Conservation (phyloP, 1,140 invertebrate species). For the Leptinotarsa undecemlineata region DNA sequence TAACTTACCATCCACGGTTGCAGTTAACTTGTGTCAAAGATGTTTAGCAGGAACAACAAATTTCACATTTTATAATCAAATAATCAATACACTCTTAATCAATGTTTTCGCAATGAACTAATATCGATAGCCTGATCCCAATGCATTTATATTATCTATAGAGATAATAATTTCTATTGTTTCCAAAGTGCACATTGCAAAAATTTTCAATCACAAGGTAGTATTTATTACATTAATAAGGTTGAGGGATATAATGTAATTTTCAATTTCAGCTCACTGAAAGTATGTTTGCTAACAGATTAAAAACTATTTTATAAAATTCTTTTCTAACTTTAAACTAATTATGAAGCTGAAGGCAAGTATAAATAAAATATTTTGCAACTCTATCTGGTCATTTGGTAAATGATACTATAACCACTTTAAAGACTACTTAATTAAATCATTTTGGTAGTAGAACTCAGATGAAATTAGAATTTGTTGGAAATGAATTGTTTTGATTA, state of each 20-base stretch:
- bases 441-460: no score
- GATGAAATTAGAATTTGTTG: no score
- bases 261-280: no score
- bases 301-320: no score
- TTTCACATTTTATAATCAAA: conserved; percentile 23
- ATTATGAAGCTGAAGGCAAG: no score
- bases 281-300: no score
- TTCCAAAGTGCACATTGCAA: conserved; percentile 19
- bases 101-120: conserved; percentile 17
- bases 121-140: conserved; percentile 14
- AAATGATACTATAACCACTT: no score
- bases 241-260: background rate
- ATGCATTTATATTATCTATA: conserved; percentile 24
- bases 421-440: no score
- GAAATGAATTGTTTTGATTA: no score
- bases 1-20: conserved; percentile 9
- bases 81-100: conserved; percentile 20
- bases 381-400: no score
- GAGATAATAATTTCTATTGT: conserved; percentile 21
- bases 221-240: background rate
- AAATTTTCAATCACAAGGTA: background rate
- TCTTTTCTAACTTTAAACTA: no score
- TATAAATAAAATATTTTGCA: no score
- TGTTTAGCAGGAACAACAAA: background rate
- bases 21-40: background rate